Base-by-base conservation (phyloP, 2,797 vertebrate species). In the Anguilla megastoma region DNA sequence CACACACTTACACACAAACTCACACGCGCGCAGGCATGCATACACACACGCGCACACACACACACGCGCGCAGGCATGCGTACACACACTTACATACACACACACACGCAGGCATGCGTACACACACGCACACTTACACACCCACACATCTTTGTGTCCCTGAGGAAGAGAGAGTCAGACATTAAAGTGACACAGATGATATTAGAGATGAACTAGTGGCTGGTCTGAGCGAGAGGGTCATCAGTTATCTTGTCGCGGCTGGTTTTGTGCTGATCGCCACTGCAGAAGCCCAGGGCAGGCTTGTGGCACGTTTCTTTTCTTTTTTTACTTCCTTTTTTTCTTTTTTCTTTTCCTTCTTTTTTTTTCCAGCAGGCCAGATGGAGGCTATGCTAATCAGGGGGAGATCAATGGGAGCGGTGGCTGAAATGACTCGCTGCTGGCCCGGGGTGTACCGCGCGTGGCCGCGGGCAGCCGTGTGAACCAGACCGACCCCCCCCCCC, bases 351-450 rank as follows among this genome's bases (percentile, higher is more conserved):
- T 45, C 14, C 9, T 8, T 4, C 16, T 21, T 14, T 24, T 24
- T 14, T 90, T 90, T 86, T 88, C 91, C 90, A 90, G 85, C 87
- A 91, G 90, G 92, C 91, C 93, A 96, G 94, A 94, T 96, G 94
- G 94, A 96, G 89, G 86, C 87, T 94, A 93, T 94, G 90, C 91
- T 95, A 95, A 95, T 91, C 94, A 90, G 92, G 86, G 92, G 89
- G 89, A 87, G 94, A 95, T 95, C 91, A 94, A 92, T 93, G 91
- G 91, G 89, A 93, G 93, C 86, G 92, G 93, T 93, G 92, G 93
- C 90, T 92, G 89, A 92, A 94, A 91, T 94, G 93, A 92, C 91
- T 94, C 90, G 33, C 85, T 93, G 92, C 90, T 91, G 63, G 56
- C 90, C 87, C 90, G 89, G 86, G 92, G 91, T 92, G 50, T 66